phyloP scores from a whole-genome alignment of 2,888 invertebrate species.

The Eupithecia exiguata region DNA sequence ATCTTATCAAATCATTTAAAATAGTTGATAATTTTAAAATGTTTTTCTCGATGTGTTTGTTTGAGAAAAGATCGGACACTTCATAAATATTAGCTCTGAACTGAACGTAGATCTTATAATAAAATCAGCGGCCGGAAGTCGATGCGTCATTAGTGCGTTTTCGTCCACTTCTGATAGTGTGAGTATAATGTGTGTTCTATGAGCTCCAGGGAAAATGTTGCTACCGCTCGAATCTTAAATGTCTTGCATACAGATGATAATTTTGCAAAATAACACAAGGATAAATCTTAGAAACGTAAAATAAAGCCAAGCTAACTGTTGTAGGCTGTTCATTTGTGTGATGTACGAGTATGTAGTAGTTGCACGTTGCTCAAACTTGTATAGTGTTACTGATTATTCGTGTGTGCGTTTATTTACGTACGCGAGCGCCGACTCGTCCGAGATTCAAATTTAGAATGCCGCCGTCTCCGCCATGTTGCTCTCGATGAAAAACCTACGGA shows the following conservation, averaged over 20 bases:
- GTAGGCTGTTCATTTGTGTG: slow-evolving; percentile 50
- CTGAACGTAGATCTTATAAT: slow-evolving; percentile 76
- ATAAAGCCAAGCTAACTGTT: slow-evolving; percentile 50
- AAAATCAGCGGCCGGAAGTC: slow-evolving; percentile 81
- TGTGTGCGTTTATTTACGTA: slow-evolving; percentile 85
- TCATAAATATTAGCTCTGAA: slow-evolving; percentile 53
- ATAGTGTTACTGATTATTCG: slow-evolving; percentile 81
- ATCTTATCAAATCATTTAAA: background rate
- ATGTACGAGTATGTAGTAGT: slow-evolving; percentile 54
- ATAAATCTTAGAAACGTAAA: slow-evolving; percentile 39
- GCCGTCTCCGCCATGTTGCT: slow-evolving; percentile 83
- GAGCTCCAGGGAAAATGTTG: slow-evolving; percentile 19
- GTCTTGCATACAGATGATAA: slow-evolving; percentile 5
- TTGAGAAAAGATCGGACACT: slow-evolving; percentile 41
- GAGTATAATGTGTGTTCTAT: slow-evolving; percentile 58
- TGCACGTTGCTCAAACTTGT: slow-evolving; percentile 71
- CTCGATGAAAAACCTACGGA: slow-evolving; percentile 81
- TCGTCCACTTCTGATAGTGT: slow-evolving; percentile 76
- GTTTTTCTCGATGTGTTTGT: slow-evolving; percentile 4
- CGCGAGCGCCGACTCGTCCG: slow-evolving; percentile 84
- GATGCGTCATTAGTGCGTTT: slow-evolving; percentile 80
- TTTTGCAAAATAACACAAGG: slow-evolving; percentile 21
- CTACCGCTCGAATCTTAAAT: slow-evolving; percentile 13
- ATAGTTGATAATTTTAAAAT: background rate
- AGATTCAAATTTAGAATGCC: slow-evolving; percentile 84